phyloP scores from a whole-genome alignment of 2,797 vertebrate species.

The Sebastes iracundus region DNA sequence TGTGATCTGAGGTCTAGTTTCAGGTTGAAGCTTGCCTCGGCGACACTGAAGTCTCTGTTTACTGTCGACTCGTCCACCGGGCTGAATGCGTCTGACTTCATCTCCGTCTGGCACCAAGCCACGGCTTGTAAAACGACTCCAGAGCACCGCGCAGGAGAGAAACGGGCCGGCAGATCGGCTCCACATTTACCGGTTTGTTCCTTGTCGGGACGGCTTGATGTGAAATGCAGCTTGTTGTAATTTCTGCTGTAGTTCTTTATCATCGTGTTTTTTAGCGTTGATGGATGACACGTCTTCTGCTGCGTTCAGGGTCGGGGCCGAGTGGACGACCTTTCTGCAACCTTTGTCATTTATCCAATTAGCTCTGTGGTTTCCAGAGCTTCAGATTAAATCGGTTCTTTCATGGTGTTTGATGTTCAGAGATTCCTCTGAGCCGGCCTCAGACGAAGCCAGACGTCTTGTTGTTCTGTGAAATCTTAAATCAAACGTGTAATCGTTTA shows the following conservation, averaged over 20 bases:
- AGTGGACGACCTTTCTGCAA: conserved; percentile 41
- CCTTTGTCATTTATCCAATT: conserved; percentile 50
- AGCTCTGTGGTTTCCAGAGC: conserved; percentile 30
- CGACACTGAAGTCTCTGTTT: conserved; percentile 73
- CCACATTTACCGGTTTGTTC: conserved; percentile 47
- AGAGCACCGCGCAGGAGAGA: conserved; percentile 44
- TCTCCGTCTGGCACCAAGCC: conserved; percentile 65
- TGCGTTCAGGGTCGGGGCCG: conserved; percentile 28
- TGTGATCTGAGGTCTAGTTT: conserved; percentile 66
- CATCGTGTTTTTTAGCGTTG: conserved; percentile 39
- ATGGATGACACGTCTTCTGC: conserved; percentile 48
- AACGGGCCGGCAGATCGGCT: conserved; percentile 46
- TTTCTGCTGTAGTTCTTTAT: conserved; percentile 54
- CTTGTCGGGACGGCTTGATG: conserved; percentile 42
- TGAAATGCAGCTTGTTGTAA: conserved; percentile 48
- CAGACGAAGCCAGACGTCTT: conserved; percentile 18
- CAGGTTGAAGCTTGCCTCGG: conserved; percentile 54
- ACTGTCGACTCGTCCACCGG: conserved; percentile 65
- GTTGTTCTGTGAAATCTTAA: conserved; percentile 2
- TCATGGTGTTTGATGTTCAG: conserved; percentile 21
- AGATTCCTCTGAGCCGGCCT: not conserved
- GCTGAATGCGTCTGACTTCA: conserved; percentile 57
- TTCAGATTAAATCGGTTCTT: conserved; percentile 13
- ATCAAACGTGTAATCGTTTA: not conserved
- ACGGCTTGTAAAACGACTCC: conserved; percentile 74